A percentile compares a stretch with the other conserved stretches of the same genome.
Conservation (phyloP, 2,797 vertebrate species). For the Peromyscus eremicus region DNA sequence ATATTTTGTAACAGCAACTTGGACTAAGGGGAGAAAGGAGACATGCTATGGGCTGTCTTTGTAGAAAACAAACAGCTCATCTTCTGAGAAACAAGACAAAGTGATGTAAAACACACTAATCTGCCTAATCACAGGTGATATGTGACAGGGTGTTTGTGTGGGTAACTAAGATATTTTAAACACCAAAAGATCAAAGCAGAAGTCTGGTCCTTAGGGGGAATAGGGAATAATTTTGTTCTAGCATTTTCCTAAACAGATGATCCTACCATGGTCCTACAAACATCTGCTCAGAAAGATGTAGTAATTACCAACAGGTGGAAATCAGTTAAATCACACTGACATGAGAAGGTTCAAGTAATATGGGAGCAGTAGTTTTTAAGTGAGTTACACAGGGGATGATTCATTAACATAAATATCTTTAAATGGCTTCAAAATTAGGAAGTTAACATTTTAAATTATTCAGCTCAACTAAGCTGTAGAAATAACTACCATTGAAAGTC, state of each 20-base stretch:
- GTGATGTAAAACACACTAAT: not conserved
- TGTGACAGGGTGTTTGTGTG: not conserved
- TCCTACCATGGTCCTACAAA: not conserved
- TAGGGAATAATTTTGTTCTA: not conserved
- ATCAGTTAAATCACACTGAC: not conserved
- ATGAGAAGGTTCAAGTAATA: not conserved
- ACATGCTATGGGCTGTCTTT: fast-evolving
- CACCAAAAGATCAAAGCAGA: not conserved
- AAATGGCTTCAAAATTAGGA: not conserved
- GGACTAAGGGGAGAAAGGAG: not conserved
- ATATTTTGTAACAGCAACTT: not conserved
- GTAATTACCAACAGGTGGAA: not conserved
- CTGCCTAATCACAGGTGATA: not conserved
- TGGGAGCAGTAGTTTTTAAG: not conserved
- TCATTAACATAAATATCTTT: not conserved
- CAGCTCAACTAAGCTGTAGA: not conserved
- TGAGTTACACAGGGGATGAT: not conserved
- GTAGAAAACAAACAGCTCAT: not conserved
- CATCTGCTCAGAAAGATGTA: not conserved
- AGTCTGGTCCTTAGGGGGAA: not conserved
- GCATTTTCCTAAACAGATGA: not conserved
- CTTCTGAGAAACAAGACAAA: not conserved
- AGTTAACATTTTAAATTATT: not conserved
- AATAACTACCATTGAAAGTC: not conserved
- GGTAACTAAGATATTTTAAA: not conserved